Base-by-base conservation (phyloP, 2,888 invertebrate species). In the Pharmacophagus antenor region DNA sequence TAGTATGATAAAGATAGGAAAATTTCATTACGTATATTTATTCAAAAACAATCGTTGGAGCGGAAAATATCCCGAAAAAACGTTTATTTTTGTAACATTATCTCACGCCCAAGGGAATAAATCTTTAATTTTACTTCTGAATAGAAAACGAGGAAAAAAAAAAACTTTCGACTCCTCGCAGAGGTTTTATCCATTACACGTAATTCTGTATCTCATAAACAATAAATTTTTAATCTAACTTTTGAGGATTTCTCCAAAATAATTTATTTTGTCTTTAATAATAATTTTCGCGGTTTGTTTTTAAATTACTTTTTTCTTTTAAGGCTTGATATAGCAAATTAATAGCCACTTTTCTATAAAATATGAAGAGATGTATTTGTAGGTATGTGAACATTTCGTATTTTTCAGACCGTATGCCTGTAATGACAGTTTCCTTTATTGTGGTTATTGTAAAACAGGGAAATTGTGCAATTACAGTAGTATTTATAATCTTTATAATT, bases 151-250 rank as follows among this genome's bases (percentile, higher is more conserved):
- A 15, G 17, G 15, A 10, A 31, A 31, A 17, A 17, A 17, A 42
- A 42, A 42, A 42, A 42, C 42, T 42, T 42, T 42, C 42, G 42
- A 42, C 42, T 42, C 42, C 17, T 42, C 42, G 42, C 42, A 42
- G 17, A 42, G 42, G 42, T 42, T 17, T 42, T 42, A 42, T 42
- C 42, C 42, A 17, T 42, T 42, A 17, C 18, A 17, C 42, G 42
- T 42, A 42, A 42, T 42, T 42, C 42, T 17, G 42, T 18, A 42
- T 42, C 42, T 42, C 42, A 42, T 42, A n/a, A 42, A 42, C 42
- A 42, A 42, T 42, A 42, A 42, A 42, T 42, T 42, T 42, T 42
- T 42, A 42, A 42, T 42, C 42, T 42, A 42, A 42, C 42, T 42
- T 42, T 42, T 17, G n/a, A 17, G 42, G n/a, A 42, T 42, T 42